Evolutionary conservation across 2,888 invertebrate species (phyloP).

Genomic region (Oligia fasciuncula): DNA sequence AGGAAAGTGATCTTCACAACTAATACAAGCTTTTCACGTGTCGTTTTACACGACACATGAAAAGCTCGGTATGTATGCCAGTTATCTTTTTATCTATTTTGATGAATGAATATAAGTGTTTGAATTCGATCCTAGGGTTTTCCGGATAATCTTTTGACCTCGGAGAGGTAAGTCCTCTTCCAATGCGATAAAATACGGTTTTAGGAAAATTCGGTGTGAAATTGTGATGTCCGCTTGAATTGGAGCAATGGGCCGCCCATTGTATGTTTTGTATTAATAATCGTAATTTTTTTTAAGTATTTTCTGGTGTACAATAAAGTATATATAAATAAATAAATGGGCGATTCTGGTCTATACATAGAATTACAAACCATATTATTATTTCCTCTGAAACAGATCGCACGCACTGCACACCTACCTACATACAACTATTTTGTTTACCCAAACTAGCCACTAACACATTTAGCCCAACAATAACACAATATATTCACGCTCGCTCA

Average conservation of each 20-base stretch:
- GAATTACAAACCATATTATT: neutral
- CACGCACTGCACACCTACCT: neutral
- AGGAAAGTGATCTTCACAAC: neutral
- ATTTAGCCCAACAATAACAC: slow-evolving; percentile 41
- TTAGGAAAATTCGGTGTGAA: neutral
- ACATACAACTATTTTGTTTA: slow-evolving; percentile 1
- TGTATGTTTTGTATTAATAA: no score
- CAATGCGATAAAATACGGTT: neutral
- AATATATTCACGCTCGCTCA: slow-evolving; percentile 47
- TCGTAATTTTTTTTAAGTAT: no score
- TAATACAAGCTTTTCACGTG: neutral
- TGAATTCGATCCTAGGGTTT: neutral
- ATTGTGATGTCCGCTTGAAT: neutral
- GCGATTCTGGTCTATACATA: neutral
- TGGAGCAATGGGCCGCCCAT: neutral
- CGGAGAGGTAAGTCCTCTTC: neutral
- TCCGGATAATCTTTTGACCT: neutral
- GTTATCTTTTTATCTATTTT: neutral
- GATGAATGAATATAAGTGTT: neutral
- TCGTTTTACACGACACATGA: neutral
- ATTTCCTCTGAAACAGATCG: neutral
- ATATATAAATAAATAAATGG: no score
- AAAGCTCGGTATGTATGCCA: no score
- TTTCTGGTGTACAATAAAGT: no score
- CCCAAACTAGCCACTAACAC: slow-evolving; percentile 23